Evolutionary conservation across 2,888 invertebrate genomes (phyloP).

Genomic region (Lacanobia wlatinum): DNA sequence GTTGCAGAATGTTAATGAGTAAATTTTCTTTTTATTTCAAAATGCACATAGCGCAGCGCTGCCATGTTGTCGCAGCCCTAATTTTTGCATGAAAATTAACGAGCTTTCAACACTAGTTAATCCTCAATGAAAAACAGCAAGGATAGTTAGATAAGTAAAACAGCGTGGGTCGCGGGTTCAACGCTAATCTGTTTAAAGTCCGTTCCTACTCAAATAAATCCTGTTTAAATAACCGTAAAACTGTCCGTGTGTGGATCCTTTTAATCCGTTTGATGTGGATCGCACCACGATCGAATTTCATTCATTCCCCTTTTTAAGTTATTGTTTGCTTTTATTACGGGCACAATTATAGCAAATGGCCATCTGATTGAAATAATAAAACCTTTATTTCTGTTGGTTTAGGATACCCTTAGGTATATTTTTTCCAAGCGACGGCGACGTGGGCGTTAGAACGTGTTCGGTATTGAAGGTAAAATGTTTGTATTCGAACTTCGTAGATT

Average conservation of each 20-base stretch:
- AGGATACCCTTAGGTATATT: conserved; percentile 10
- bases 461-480: conserved; percentile 17
- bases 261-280: conserved; percentile 82
- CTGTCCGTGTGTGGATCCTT: conserved; percentile 78
- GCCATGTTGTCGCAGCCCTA: conserved; percentile 29
- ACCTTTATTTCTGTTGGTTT: conserved; percentile 23
- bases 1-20: conserved; percentile 46
- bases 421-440: not conserved
- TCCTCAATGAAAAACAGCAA: conserved; percentile 62
- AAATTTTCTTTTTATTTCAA: conserved; percentile 51
- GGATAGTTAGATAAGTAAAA: conserved; percentile 73
- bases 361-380: conserved; percentile 39
- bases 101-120: conserved; percentile 63
- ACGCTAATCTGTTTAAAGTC: conserved; percentile 82
- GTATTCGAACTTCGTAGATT: conserved; percentile 8
- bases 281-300: conserved; percentile 74
- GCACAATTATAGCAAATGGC: conserved; percentile 36
- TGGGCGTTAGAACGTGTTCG: conserved; percentile 20
- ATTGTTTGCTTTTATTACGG: conserved; percentile 43
- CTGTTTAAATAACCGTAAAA: conserved; percentile 84
- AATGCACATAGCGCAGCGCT: conserved; percentile 16
- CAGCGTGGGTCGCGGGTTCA: conserved; percentile 69
- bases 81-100: conserved; percentile 57
- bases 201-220: conserved; percentile 82
- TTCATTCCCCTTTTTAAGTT: conserved; percentile 53